phyloP scores from a whole-genome alignment of 2,113 vertebrate genomes.

The Eleginops maclovinus region DNA sequence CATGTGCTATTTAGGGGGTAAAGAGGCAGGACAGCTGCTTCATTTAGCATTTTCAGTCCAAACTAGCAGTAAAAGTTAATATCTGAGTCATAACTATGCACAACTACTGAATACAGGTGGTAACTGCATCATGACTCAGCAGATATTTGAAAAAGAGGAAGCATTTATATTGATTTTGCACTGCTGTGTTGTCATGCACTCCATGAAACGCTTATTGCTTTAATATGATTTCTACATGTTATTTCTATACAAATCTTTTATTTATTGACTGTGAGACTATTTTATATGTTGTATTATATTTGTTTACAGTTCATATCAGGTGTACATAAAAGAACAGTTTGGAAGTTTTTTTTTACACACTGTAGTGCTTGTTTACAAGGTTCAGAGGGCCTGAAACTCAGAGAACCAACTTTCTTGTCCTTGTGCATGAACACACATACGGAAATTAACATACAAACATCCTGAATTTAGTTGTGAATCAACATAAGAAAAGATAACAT shows the following conservation, averaged over 20 bases:
- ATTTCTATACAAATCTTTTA: constrained; percentile 53
- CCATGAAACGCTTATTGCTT: constrained; percentile 49
- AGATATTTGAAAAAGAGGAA: constrained; percentile 33
- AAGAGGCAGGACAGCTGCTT: constrained; percentile 36
- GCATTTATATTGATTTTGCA: constrained; percentile 25
- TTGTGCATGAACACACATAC: constrained; percentile 55
- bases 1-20: constrained; percentile 15
- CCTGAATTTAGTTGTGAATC: constrained; percentile 10
- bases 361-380: constrained; percentile 81
- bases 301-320: constrained; percentile 74
- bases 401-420: constrained; percentile 67
- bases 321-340: constrained; percentile 59
- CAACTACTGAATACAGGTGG: constrained; percentile 75
- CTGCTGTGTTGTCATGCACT: constrained; percentile 42
- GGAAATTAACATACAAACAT: constrained; percentile 29
- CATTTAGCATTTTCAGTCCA: constrained; percentile 70
- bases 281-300: constrained; percentile 73
- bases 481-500: constrained; percentile 10
- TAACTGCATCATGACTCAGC: constrained; percentile 69
- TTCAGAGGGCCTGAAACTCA: constrained; percentile 72
- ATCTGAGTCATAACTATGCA: constrained; percentile 92
- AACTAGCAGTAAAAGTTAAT: constrained; percentile 72
- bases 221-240: constrained; percentile 46
- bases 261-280: constrained; percentile 56
- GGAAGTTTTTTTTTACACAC: constrained; percentile 77